phyloP scores from a whole-genome alignment of 2,888 invertebrate species.

The Amiota minor region DNA sequence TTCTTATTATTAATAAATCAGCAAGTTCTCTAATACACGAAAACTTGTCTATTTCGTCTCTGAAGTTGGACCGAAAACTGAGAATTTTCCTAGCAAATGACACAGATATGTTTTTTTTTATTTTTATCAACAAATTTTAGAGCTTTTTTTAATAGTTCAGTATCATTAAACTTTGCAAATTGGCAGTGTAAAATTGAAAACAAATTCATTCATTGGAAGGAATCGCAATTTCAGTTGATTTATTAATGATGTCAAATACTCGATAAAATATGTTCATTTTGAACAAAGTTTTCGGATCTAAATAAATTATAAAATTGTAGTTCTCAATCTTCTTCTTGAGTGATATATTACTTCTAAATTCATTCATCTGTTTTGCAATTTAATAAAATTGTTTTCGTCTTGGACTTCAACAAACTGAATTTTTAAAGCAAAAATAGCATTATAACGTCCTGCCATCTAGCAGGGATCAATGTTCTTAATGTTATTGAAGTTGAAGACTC shows the following conservation, averaged over 20 bases:
- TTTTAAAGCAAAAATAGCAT: neutral
- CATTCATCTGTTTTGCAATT: no score
- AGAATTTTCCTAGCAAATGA: slow-evolving; percentile 3
- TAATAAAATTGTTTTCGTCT: neutral
- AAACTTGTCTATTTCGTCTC: neutral
- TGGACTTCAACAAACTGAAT: neutral
- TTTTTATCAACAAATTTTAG: slow-evolving; percentile 11
- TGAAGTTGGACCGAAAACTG: neutral
- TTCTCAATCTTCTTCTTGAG: neutral
- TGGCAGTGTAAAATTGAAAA: neutral
- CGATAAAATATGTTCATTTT: neutral
- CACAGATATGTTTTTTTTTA: slow-evolving; percentile 16
- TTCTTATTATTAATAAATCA: slow-evolving; percentile 38
- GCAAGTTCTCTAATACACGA: neutral
- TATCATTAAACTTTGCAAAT: neutral
- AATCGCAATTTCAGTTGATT: neutral
- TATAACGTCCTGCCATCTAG: no score
- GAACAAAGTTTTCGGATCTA: no score
- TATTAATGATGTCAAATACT: neutral
- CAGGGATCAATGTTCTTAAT: neutral
- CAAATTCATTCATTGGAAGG: neutral
- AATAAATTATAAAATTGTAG: neutral
- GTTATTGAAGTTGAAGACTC: neutral
- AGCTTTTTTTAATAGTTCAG: neutral
- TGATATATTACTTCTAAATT: neutral